Percentiles rank a stretch among this genome's conserved stretches.
phyloP scores from a whole-genome alignment of 1,140 invertebrate species.

The Myzus persicae region DNA sequence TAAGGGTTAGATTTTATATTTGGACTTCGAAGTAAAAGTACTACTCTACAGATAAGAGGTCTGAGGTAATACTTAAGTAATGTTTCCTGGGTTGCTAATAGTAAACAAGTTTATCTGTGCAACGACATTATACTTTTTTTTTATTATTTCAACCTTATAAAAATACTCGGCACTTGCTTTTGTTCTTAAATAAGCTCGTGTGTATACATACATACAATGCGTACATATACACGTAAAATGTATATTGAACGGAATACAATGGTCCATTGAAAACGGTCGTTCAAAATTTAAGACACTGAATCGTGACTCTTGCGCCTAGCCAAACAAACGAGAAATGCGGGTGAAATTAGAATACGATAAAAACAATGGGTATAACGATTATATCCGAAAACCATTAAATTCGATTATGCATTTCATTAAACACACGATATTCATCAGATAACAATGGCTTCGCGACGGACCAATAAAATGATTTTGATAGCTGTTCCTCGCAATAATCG shows the following conservation, averaged over 20 bases:
- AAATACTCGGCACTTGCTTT: background rate
- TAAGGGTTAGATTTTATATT: background rate
- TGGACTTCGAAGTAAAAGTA: background rate
- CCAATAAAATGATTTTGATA: constrained; percentile 34
- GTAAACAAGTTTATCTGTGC: constrained; percentile 3
- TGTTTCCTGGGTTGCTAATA: background rate
- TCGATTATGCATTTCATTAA: constrained; percentile 45
- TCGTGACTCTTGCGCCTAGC: constrained; percentile 36
- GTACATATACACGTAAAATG: background rate
- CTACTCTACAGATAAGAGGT: background rate
- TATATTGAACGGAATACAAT: constrained; percentile 50
- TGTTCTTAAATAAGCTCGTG: background rate
- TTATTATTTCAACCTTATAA: background rate
- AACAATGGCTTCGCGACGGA: constrained; percentile 1
- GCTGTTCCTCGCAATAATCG: background rate
- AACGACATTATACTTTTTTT: background rate
- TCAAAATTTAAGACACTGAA: constrained; percentile 44
- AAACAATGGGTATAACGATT: constrained; percentile 51
- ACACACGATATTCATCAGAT: background rate
- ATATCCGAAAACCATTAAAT: constrained; percentile 44
- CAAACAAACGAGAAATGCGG: constrained; percentile 30
- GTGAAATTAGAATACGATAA: constrained; percentile 46
- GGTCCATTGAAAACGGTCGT: constrained; percentile 44
- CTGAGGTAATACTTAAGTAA: background rate
- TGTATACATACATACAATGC: background rate